Percentiles rank a stretch among this genome's conserved stretches.
Conservation (phyloP, 2,113 vertebrate genomes). For the Indicator maculatus region DNA sequence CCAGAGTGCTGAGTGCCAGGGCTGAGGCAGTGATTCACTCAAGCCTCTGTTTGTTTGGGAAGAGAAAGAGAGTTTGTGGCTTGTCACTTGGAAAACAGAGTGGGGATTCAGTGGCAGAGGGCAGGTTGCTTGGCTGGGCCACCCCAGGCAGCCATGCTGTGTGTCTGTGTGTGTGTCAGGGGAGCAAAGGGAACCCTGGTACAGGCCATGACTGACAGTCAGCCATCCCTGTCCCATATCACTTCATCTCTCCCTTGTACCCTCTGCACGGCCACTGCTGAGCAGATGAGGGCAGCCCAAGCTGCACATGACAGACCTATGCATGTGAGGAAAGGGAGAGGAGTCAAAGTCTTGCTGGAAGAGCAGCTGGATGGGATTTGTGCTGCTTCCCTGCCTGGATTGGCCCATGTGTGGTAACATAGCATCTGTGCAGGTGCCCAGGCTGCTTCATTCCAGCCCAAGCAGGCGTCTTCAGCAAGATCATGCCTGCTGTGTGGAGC, state of each 20-base stretch:
- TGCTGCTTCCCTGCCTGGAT: background rate
- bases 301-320: background rate
- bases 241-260: background rate
- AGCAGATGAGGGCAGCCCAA: background rate
- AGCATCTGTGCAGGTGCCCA: background rate
- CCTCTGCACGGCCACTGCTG: background rate
- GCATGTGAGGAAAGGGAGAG: background rate
- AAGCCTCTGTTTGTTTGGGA: constrained; percentile 77
- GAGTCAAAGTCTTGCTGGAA: background rate
- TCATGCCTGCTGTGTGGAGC: background rate
- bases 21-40: constrained; percentile 49
- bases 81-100: constrained; percentile 72
- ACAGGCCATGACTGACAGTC: constrained; percentile 15
- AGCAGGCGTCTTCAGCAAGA: background rate
- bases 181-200: constrained; percentile 63
- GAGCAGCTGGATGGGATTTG: background rate
- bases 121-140: constrained; percentile 3
- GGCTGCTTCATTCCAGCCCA: background rate
- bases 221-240: rapidly evolving
- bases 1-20: background rate
- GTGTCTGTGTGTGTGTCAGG: background rate
- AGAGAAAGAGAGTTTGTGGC: constrained; percentile 79
- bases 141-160: background rate
- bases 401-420: rapidly evolving
- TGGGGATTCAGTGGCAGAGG: constrained; percentile 68